These are phyloP conservation scores for Heterotilapia buettikoferi DNA, from an alignment of 2,113 vertebrate species.

Conservation along the genomic window DNA sequence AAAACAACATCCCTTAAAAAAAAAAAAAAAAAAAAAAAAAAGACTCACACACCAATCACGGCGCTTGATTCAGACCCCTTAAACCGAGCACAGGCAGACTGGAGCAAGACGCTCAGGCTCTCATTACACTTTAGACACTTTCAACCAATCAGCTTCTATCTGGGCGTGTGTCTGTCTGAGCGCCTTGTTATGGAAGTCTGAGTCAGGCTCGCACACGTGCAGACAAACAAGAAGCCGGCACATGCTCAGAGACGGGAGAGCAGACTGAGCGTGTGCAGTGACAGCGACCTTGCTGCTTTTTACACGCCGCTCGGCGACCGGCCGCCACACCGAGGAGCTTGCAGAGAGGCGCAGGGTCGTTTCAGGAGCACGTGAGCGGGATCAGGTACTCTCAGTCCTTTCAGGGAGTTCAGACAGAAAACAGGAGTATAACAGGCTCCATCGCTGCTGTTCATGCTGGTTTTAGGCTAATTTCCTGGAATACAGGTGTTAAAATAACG, in stretches of 20 bases:
- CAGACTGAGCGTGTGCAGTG: not conserved
- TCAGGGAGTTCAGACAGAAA: not conserved
- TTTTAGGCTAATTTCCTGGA: not conserved
- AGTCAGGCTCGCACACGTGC: not conserved
- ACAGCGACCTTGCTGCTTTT: slow-evolving; percentile 6
- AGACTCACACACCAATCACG: accelerated
- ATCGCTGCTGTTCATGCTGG: accelerated
- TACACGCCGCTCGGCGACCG: not conserved
- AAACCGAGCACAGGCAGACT: not conserved
- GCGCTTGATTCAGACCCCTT: not conserved
- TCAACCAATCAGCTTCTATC: not conserved
- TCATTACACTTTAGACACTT: not conserved
- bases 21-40: not conserved
- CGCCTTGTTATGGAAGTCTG: slow-evolving; percentile 7
- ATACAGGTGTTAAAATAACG: not conserved
- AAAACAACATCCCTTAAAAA: accelerated
- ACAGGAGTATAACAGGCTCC: accelerated
- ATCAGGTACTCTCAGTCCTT: not conserved
- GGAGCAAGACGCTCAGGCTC: not conserved
- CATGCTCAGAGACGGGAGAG: not conserved
- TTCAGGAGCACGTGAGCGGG: accelerated
- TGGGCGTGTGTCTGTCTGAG: not conserved
- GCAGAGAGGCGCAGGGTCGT: accelerated
- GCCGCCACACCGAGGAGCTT: not conserved
- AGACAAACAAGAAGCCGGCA: accelerated